Percentiles rank a stretch among this genome's conserved stretches.
Evolutionary conservation across 2,888 invertebrate genomes (phyloP).

Genomic region (Leptinotarsa juncta): DNA sequence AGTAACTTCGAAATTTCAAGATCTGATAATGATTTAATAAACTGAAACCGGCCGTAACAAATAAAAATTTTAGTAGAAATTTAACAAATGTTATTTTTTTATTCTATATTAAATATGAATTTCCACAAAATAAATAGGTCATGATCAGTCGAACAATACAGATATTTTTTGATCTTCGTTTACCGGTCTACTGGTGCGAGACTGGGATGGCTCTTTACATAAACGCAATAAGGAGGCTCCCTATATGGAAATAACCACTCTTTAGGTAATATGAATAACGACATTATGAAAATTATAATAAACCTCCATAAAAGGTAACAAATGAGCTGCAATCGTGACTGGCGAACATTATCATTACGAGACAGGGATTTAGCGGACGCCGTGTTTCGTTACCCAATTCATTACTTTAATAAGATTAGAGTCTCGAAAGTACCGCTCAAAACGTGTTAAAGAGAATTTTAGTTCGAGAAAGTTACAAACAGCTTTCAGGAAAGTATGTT

Average conservation of each 20-base stretch:
- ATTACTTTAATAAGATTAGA: background rate
- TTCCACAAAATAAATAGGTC: no score
- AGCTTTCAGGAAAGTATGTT: no score
- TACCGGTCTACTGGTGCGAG: background rate
- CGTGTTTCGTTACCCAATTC: constrained; percentile 7
- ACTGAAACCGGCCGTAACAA: no score
- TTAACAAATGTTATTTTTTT: no score
- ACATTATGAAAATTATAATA: constrained; percentile 9
- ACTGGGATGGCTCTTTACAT: constrained; percentile 9
- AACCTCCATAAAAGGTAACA: constrained; percentile 15
- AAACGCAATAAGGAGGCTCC: background rate
- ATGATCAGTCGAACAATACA: no score
- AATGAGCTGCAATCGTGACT: constrained; percentile 1
- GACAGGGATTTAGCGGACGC: background rate
- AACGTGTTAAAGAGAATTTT: no score
- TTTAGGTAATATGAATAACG: constrained; percentile 19
- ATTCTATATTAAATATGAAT: no score
- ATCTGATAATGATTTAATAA: no score
- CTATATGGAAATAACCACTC: constrained; percentile 17
- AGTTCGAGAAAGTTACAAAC: no score
- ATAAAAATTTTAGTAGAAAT: no score
- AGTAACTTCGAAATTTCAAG: no score
- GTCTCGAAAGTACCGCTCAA: background rate
- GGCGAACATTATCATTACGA: constrained; percentile 10
- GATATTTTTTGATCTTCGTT: background rate